Conservation (phyloP, 2,113 vertebrate genomes). For the Channa argus region DNA sequence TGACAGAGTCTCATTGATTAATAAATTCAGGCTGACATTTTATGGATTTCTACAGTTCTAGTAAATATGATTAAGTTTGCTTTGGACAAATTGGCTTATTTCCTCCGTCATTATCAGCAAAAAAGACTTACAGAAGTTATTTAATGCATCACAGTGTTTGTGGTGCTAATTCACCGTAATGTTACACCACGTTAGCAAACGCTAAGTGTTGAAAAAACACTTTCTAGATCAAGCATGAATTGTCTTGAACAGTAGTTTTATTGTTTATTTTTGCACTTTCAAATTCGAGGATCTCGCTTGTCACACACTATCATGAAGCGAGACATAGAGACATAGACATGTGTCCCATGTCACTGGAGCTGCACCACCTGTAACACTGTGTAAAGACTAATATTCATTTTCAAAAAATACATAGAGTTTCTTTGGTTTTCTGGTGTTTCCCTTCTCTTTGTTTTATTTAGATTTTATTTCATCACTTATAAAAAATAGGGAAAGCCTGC, state of each 20-base stretch:
- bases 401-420: neutral
- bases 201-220: too few relatives aligned
- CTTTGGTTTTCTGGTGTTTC: neutral
- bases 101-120: conserved; percentile 33
- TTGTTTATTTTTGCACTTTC: too few relatives aligned
- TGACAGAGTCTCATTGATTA: conserved; percentile 69
- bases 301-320: too few relatives aligned
- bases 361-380: conserved; percentile 3
- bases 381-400: conserved; percentile 4
- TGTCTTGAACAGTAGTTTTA: too few relatives aligned
- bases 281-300: too few relatives aligned
- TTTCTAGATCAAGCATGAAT: too few relatives aligned
- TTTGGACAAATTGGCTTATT: conserved; percentile 64
- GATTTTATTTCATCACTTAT: neutral
- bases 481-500: neutral
- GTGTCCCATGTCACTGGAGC: neutral
- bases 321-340: neutral
- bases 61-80: conserved; percentile 74
- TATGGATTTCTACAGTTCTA: conserved; percentile 58
- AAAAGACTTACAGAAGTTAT: conserved; percentile 39
- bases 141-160: conserved; percentile 32
- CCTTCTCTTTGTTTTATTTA: too few relatives aligned
- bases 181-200: too few relatives aligned
- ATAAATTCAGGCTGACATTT: conserved; percentile 69
- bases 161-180: conserved; percentile 18